phyloP scores from a whole-genome alignment of 2,797 vertebrate genomes.

The Megaceryle alcyon region DNA sequence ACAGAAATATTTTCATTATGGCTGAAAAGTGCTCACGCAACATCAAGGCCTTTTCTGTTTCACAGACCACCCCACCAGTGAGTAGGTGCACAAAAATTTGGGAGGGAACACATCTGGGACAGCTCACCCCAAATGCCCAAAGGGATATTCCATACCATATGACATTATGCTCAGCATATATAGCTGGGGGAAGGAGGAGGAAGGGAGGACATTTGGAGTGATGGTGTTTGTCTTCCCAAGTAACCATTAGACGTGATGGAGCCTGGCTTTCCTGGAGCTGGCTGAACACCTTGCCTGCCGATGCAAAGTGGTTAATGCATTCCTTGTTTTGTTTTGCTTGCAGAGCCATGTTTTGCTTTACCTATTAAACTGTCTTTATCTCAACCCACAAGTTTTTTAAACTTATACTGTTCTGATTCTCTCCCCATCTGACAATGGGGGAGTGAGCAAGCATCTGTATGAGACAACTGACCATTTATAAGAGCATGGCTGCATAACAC shows the following conservation, averaged over 20 bases:
- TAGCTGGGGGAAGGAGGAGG: neutral
- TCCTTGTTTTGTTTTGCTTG: no score
- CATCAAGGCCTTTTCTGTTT: no score
- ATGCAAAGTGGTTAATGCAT: neutral
- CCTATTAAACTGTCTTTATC: no score
- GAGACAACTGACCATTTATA: neutral
- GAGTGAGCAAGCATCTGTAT: neutral
- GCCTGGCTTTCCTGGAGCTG: neutral
- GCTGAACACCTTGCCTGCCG: neutral
- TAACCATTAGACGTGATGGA: neutral
- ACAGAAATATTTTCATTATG: neutral
- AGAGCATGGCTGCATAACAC: neutral
- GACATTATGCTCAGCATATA: no score
- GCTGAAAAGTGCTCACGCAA: neutral
- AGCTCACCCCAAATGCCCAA: neutral
- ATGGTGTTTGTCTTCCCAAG: neutral
- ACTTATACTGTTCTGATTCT: neutral
- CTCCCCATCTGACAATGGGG: neutral
- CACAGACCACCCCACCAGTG: no score
- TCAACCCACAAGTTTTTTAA: neutral
- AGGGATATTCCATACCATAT: neutral
- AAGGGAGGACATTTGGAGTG: neutral
- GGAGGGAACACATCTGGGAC: neutral
- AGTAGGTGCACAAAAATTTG: neutral
- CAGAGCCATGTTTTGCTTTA: no score